These are phyloP conservation scores for Gadopsis bispinosus DNA, from an alignment of 2,797 vertebrate genomes.

Conservation along the genomic window DNA sequence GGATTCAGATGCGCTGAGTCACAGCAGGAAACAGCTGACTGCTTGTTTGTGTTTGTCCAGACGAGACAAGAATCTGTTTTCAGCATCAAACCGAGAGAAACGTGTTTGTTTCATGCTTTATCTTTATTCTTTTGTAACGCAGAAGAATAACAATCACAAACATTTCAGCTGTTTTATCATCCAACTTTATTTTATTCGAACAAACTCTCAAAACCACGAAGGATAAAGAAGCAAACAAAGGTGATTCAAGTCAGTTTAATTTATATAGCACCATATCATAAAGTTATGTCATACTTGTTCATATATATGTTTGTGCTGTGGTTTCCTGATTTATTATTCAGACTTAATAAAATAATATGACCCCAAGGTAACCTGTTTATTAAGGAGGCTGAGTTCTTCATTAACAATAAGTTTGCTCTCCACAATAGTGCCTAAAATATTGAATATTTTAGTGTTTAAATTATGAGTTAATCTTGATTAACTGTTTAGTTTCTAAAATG, in stretches of 20 bases:
- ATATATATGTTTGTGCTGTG: too few species aligned
- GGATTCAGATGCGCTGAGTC: constrained; percentile 39
- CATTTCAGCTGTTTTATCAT: neutral
- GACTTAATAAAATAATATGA: too few species aligned
- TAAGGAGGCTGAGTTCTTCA: neutral
- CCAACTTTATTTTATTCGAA: neutral
- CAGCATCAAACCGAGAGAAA: neutral
- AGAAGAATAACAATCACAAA: neutral
- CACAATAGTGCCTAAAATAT: too few species aligned
- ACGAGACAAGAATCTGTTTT: neutral
- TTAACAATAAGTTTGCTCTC: neutral
- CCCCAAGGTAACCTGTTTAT: neutral
- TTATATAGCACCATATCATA: too few species aligned
- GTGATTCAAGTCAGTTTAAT: too few species aligned
- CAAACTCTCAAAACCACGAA: neutral
- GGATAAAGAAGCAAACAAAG: neutral
- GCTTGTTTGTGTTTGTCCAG: neutral
- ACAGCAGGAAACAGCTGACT: constrained; percentile 34
- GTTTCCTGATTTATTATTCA: neutral
- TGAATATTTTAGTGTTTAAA: neutral
- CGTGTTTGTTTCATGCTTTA: neutral
- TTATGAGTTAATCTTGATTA: neutral
- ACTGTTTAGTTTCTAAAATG: neutral
- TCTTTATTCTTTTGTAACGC: neutral
- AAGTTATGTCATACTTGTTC: too few species aligned